phyloP scores from a whole-genome alignment of 2,888 invertebrate species.

The Prosopocoilus inquinatus region DNA sequence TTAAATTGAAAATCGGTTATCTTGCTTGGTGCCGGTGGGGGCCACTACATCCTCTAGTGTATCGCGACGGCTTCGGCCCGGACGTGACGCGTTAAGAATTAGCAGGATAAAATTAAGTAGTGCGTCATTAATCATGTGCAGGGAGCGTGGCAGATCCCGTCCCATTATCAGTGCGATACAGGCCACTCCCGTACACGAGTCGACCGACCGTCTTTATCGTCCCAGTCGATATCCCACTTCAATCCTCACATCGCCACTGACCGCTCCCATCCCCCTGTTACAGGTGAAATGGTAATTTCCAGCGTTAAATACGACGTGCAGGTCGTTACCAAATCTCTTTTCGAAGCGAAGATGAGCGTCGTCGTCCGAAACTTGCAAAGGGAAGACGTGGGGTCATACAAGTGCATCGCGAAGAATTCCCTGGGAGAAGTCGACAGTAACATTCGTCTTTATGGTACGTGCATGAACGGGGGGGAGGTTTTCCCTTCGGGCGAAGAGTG shows the following conservation, averaged over 20 bases:
- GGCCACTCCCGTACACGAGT: conserved; percentile 37
- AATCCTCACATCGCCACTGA: conserved; percentile 43
- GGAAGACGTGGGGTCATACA: conserved; percentile 77
- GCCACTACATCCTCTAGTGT: conserved; percentile 18
- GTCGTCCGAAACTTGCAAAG: conserved; percentile 72
- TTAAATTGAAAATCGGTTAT: conserved; percentile 40
- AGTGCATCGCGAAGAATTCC: conserved; percentile 84
- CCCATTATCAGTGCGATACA: conserved; percentile 42
- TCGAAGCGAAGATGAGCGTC: conserved; percentile 80
- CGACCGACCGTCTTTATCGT: conserved; percentile 11
- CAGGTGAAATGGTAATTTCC: conserved; percentile 82
- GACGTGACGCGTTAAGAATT: conserved; percentile 49
- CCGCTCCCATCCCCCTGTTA: conserved; percentile 42
- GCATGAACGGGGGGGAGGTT: not conserved
- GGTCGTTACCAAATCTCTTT: conserved; percentile 67
- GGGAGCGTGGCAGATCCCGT: conserved; percentile 36
- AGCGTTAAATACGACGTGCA: conserved; percentile 78
- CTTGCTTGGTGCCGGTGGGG: conserved; percentile 18
- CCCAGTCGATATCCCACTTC: conserved; percentile 15
- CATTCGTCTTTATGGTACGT: conserved; percentile 82
- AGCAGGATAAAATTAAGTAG: conserved; percentile 47
- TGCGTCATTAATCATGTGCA: conserved; percentile 48
- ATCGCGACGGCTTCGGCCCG: conserved; percentile 36
- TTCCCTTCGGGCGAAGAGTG: not conserved
- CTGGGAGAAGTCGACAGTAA: conserved; percentile 85